phyloP scores from a whole-genome alignment of 2,797 vertebrate species.

The Hippocampus kuda region DNA sequence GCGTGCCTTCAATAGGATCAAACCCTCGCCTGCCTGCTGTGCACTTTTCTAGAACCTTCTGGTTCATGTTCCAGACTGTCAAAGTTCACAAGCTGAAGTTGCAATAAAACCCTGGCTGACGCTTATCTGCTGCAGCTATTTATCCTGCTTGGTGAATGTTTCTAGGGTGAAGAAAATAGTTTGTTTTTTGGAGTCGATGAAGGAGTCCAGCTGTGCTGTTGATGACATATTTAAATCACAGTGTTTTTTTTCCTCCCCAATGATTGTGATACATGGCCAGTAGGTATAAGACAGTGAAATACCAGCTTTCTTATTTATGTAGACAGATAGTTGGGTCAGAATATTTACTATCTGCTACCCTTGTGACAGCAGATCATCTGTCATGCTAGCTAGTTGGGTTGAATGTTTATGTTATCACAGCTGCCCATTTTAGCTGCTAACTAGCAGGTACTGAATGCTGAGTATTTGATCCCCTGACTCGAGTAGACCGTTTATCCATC shows the following conservation, averaged over 20 bases:
- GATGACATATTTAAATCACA: constrained; percentile 4
- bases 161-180: neutral
- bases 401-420: constrained; percentile 5
- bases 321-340: too few species aligned
- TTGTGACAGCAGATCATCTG: neutral
- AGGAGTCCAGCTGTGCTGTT: constrained; percentile 3
- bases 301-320: neutral
- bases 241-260: neutral
- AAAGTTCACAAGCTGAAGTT: constrained; percentile 43
- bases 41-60: constrained; percentile 25
- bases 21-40: constrained; percentile 8
- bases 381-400: neutral
- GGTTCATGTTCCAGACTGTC: constrained; percentile 34
- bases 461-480: neutral
- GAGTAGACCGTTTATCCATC: too few species aligned
- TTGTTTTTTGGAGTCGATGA: neutral
- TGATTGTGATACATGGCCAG: neutral
- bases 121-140: constrained; percentile 11
- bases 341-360: neutral
- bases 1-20: constrained; percentile 8
- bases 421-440: constrained; percentile 1
- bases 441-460: neutral
- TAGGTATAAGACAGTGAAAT: neutral
- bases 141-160: neutral
- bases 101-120: constrained; percentile 24